Conservation (phyloP, 2,888 invertebrate species). For the Parnassius glacialis region DNA sequence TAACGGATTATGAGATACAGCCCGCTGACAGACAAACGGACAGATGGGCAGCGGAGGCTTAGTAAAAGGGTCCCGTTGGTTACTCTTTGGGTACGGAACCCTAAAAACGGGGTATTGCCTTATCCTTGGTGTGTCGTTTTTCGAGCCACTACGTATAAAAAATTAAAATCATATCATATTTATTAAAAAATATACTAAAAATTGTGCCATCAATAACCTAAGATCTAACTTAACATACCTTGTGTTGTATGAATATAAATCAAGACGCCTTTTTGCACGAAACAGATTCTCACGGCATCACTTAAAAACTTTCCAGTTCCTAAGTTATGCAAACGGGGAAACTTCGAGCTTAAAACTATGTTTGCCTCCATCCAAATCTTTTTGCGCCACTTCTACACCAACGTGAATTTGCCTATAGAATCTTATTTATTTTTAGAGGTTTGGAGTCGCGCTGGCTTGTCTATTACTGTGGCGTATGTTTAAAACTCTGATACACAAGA, state of each 20-base stretch:
- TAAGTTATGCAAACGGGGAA: conserved; percentile 74
- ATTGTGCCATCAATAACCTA: conserved; percentile 15
- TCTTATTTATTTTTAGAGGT: conserved; percentile 23
- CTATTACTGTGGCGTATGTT: background rate
- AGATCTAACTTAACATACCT: conserved; percentile 15
- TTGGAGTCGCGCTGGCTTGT: conserved; percentile 4
- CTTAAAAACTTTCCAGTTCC: conserved; percentile 63
- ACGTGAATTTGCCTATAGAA: conserved; percentile 25
- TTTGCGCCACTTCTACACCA: conserved; percentile 69
- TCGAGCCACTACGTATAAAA: too few relatives aligned
- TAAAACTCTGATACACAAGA: too few relatives aligned
- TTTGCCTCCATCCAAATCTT: conserved; percentile 65
- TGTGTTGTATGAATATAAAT: conserved; percentile 27
- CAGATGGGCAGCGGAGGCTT: too few relatives aligned
- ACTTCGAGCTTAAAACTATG: conserved; percentile 66
- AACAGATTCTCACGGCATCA: conserved; percentile 53
- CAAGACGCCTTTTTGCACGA: conserved; percentile 19
- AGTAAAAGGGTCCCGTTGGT: too few relatives aligned
- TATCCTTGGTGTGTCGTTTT: too few relatives aligned
- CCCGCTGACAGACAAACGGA: too few relatives aligned
- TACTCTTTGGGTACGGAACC: too few relatives aligned
- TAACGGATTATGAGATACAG: too few relatives aligned
- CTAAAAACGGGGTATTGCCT: too few relatives aligned
- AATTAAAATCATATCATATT: too few relatives aligned
- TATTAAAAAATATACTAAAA: background rate